A percentile compares a stretch with the other conserved stretches of the same genome.
Evolutionary conservation across 2,113 vertebrate genomes (phyloP).

Genomic region (Phrynocephalus versicolor): DNA sequence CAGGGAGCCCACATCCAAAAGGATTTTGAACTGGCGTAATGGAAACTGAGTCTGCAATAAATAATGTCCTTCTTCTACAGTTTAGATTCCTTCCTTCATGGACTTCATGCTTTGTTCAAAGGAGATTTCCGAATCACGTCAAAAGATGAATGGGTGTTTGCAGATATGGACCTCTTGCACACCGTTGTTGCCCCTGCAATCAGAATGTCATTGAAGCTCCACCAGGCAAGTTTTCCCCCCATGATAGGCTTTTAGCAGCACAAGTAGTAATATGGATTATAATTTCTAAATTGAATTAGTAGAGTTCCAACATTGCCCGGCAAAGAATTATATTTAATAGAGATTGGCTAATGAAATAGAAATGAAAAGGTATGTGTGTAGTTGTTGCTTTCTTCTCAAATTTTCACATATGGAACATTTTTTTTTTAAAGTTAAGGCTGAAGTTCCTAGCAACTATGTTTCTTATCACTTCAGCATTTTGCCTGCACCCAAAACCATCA

Average conservation of each 20-base stretch:
- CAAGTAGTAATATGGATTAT: background rate
- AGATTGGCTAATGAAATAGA: background rate
- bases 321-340: background rate
- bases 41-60: background rate
- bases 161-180: slow-evolving; percentile 93
- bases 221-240: slow-evolving; percentile 81
- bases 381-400: slow-evolving; percentile 21
- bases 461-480: background rate
- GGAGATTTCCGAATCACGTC: slow-evolving; percentile 92
- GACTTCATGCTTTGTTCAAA: slow-evolving; percentile 94
- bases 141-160: slow-evolving; percentile 96
- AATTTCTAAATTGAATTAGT: background rate
- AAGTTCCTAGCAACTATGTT: slow-evolving; percentile 13
- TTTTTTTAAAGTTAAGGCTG: background rate
- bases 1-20: too few species aligned
- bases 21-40: background rate
- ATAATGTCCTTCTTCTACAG: slow-evolving; percentile 71
- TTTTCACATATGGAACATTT: background rate
- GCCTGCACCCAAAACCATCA: background rate
- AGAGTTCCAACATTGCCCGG: background rate
- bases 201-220: slow-evolving; percentile 96
- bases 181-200: slow-evolving; percentile 93
- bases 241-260: background rate
- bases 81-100: slow-evolving; percentile 94
- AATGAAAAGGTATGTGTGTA: background rate